Evolutionary conservation across 2,888 invertebrate species (phyloP).

Genomic region (Diloba caeruleocephala): DNA sequence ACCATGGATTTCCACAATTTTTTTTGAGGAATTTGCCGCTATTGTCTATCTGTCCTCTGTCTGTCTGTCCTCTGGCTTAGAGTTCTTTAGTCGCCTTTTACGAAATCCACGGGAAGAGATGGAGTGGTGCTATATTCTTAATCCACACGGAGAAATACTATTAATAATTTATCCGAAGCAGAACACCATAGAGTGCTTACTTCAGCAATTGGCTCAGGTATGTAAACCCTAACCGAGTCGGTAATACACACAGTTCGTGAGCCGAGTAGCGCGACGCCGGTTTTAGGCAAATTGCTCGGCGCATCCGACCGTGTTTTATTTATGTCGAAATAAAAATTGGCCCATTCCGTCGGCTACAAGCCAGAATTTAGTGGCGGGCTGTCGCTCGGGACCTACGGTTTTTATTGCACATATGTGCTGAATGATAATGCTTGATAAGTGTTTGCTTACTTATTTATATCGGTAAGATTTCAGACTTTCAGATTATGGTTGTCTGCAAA

Average conservation of each 20-base stretch:
- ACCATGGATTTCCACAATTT: too few relatives aligned
- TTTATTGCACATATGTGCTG: constrained; percentile 41
- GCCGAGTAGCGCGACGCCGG: constrained; percentile 58
- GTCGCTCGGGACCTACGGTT: constrained; percentile 33
- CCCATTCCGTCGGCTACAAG: constrained; percentile 68
- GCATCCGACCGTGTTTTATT: constrained; percentile 79
- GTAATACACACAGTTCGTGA: constrained; percentile 50
- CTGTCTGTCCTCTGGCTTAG: too few relatives aligned
- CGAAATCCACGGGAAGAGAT: too few relatives aligned
- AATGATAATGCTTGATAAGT: constrained; percentile 45
- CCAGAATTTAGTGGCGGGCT: constrained; percentile 65
- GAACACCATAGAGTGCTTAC: too few relatives aligned
- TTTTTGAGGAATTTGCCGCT: too few relatives aligned
- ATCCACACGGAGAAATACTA: too few relatives aligned
- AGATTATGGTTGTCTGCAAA: too few relatives aligned
- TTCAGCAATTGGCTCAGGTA: constrained; percentile 13
- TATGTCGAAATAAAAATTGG: constrained; percentile 82
- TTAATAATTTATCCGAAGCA: too few relatives aligned
- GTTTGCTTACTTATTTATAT: constrained; percentile 9
- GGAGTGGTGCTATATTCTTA: too few relatives aligned
- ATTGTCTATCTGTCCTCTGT: too few relatives aligned
- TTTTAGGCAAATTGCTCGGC: constrained; percentile 84
- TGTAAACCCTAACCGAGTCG: constrained; percentile 17
- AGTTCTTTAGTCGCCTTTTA: too few relatives aligned
- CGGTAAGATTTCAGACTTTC: neutral